A percentile compares a stretch with the other conserved stretches of the same genome.
phyloP scores from a whole-genome alignment of 2,113 vertebrate species.

The Cinclus cinclus region DNA sequence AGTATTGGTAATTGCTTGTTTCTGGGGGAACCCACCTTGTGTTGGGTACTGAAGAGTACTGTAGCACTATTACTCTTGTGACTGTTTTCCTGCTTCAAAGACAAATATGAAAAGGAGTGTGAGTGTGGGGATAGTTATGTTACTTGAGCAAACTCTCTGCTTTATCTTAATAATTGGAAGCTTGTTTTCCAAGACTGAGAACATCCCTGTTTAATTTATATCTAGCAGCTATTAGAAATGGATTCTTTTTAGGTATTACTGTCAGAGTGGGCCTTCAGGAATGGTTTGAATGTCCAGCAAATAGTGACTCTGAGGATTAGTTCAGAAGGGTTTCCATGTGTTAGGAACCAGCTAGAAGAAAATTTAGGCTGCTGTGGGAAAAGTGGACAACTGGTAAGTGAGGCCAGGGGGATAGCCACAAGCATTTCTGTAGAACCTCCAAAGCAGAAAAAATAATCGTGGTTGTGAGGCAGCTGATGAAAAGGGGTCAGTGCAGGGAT shows the following conservation, averaged over 20 bases:
- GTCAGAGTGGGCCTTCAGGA: constrained; percentile 12
- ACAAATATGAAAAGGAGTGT: not conserved
- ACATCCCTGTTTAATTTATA: not conserved
- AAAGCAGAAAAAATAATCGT: not conserved
- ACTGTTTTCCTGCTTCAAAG: not conserved
- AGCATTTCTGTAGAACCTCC: not conserved
- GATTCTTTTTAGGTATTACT: constrained; percentile 1
- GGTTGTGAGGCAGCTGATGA: not conserved
- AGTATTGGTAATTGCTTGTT: not conserved
- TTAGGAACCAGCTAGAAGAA: constrained; percentile 18
- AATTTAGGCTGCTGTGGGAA: not conserved
- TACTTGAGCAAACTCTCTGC: not conserved
- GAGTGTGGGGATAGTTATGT: rapidly evolving
- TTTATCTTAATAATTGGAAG: not conserved
- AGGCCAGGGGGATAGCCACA: not conserved
- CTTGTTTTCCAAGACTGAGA: not conserved
- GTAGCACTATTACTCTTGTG: not conserved
- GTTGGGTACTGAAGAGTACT: not conserved
- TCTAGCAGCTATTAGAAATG: not conserved
- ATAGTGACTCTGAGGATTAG: constrained; percentile 4
- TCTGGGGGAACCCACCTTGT: not conserved
- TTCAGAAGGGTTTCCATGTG: constrained; percentile 11
- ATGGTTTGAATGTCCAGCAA: constrained; percentile 19
- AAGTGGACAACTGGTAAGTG: constrained; percentile 10
- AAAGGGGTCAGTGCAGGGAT: constrained; percentile 20